Base-by-base conservation (phyloP, 2,888 invertebrate genomes). In the Cataglyphis cursor region DNA sequence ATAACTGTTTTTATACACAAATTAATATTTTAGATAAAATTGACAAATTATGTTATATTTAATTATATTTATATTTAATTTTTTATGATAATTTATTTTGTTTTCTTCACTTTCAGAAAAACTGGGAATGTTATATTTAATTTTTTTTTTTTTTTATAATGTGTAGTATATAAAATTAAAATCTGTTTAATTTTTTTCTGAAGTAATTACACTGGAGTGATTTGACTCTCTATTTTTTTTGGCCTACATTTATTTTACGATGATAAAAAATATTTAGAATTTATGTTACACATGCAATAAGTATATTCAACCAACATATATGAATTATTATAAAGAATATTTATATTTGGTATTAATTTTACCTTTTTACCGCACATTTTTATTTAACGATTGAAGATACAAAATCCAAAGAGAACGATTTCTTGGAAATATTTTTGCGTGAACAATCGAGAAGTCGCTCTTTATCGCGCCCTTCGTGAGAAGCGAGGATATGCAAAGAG, bases 401-500 rank as follows among this genome's bases (percentile, higher is more conserved):
- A 68, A 10, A 59, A 68, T 59, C 15, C 10, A 18, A 68, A 80
- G 59, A 68, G 31, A 8, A n/a, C 31, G 68, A 70, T 61, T 44
- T 59, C 28, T 18, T 9, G 28, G 44, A 35, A 35, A 78, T 78
- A 48, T 24, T 35, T 59, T 24, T 6, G 21, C 18, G 18, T 21
- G 41, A 68, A 41, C 28, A 21, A 68, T 80, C 44, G 70, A 21
- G 21, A 68, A 78, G 10, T 35, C 6, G 28, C 18, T 54, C 66
- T 76, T 15, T 54, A 28, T 66, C 41, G 18, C 38, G 24, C 24
- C 18, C 12, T 35, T 18, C 21, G 31, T 78, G 54, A 62, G 28
- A 76, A 54, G 44, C 65, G 41, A 51, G 75, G 54, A 72, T 70
- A 81, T 80, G 78, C 78, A 64, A 84, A 92, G 92, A 87, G 90